Conservation (phyloP, 2,888 invertebrate species). For the Oeneis ivallda region DNA sequence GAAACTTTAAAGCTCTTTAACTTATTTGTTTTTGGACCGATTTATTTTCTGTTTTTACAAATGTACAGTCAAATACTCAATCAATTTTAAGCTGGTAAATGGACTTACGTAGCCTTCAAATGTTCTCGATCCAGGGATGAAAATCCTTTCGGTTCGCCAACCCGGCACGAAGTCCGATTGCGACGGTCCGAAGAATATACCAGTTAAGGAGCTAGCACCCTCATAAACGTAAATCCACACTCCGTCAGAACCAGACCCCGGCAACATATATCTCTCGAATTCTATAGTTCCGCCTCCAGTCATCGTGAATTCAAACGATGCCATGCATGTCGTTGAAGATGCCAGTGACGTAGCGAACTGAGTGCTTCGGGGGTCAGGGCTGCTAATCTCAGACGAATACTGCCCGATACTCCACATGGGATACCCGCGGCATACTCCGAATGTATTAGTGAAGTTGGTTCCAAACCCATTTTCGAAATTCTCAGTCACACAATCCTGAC, state of each 20-base stretch:
- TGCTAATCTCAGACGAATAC: conserved; percentile 45
- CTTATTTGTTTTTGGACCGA: too few species aligned
- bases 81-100: background rate
- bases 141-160: conserved; percentile 43
- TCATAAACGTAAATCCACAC: conserved; percentile 24
- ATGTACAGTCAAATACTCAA: too few species aligned
- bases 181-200: conserved; percentile 16
- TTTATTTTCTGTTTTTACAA: too few species aligned
- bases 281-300: conserved; percentile 48
- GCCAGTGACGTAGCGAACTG: conserved; percentile 48
- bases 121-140: conserved; percentile 36
- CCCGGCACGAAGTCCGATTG: conserved; percentile 40
- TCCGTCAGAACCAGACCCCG: background rate
- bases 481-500: conserved; percentile 49
- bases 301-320: conserved; percentile 51
- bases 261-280: conserved; percentile 5
- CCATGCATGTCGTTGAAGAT: conserved; percentile 46
- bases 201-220: conserved; percentile 2
- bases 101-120: conserved; percentile 53
- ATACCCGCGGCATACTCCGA: conserved; percentile 21
- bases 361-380: conserved; percentile 44
- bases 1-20: too few species aligned
- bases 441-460: conserved; percentile 40
- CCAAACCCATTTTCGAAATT: conserved; percentile 50
- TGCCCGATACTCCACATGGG: conserved; percentile 47